Conservation (phyloP, 2,888 invertebrate genomes). For the Allolobophora icterica region DNA sequence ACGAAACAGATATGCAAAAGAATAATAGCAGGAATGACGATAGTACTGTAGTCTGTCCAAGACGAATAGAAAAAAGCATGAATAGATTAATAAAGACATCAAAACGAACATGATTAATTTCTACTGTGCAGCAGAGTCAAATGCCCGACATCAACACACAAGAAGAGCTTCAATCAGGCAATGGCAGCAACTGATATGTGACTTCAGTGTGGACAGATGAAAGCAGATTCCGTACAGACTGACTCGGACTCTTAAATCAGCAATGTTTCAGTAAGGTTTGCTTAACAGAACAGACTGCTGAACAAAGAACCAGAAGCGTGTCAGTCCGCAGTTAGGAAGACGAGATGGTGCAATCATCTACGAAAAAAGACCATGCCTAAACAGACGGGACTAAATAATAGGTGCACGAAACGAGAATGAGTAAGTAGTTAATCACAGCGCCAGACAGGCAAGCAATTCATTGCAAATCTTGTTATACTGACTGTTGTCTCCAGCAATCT, state of each 20-base stretch:
- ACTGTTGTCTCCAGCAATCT: constrained; percentile 85
- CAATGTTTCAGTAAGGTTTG: not conserved
- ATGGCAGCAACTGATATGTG: not conserved
- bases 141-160: not conserved
- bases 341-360: constrained; percentile 17
- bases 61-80: not conserved
- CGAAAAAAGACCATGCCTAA: not conserved
- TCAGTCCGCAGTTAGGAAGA: not conserved
- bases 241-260: not conserved
- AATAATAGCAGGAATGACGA: constrained; percentile 3
- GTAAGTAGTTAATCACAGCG: not conserved
- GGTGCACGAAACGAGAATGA: not conserved
- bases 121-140: not conserved
- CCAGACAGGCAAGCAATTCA: constrained; percentile 82
- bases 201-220: not conserved
- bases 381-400: not conserved
- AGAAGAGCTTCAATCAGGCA: not conserved
- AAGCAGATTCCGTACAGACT: not conserved
- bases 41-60: not conserved
- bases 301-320: not conserved
- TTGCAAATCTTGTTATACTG: constrained; percentile 87
- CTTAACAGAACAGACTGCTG: not conserved
- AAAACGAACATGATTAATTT: not conserved
- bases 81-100: not conserved
- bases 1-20: not conserved